Conservation (phyloP, 2,797 vertebrate genomes). For the Syncerus caffer region DNA sequence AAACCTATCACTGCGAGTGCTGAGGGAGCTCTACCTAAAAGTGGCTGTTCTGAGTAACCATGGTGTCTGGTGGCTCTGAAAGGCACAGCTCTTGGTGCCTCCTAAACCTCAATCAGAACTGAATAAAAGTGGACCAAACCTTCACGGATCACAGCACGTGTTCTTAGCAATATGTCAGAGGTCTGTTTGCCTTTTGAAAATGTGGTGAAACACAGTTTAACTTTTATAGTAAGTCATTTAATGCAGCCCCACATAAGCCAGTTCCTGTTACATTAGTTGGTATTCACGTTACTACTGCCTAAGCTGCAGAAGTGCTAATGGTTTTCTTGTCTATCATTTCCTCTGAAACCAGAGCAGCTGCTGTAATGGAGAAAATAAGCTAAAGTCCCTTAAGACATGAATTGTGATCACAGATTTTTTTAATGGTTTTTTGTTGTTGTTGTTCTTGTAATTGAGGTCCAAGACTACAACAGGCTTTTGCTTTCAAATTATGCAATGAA, state of each 20-base stretch:
- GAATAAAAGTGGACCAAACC: background rate
- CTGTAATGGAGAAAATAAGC: slow-evolving; percentile 40
- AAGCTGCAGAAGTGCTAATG: background rate
- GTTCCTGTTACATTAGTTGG: background rate
- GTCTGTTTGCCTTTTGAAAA: background rate
- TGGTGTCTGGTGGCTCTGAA: background rate
- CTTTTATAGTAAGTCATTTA: background rate
- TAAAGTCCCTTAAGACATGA: slow-evolving; percentile 39
- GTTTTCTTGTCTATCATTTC: slow-evolving; percentile 30
- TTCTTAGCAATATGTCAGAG: background rate
- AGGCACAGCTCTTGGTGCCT: background rate
- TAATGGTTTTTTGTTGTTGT: slow-evolving; percentile 35
- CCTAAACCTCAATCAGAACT: background rate
- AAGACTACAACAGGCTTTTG: slow-evolving; percentile 14
- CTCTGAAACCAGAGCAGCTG: slow-evolving; percentile 31
- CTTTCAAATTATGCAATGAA: slow-evolving; percentile 57
- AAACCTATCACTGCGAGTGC: background rate
- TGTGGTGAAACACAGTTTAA: background rate
- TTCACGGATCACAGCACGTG: background rate
- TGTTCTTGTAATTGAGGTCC: slow-evolving; percentile 27
- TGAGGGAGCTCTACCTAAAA: background rate
- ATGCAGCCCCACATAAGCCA: background rate
- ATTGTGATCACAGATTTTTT: slow-evolving; percentile 59
- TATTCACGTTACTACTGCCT: background rate
- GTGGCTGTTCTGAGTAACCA: background rate